Base-by-base conservation (phyloP, 2,113 vertebrate species). In the Sinocyclocheilus grahami region DNA sequence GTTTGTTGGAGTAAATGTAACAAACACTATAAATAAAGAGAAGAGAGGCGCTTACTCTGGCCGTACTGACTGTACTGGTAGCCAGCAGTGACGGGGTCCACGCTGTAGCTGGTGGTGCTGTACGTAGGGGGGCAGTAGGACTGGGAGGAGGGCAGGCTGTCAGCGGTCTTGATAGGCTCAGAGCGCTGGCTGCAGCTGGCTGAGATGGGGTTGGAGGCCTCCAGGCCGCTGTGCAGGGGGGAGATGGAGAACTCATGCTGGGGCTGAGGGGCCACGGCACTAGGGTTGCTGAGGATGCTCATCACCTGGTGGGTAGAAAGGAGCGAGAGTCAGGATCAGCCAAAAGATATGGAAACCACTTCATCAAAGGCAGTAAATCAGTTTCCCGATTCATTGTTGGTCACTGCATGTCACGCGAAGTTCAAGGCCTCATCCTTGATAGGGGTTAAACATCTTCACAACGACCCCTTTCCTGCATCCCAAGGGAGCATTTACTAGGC, bases 111-210 rank as follows among this genome's bases (percentile, higher is more conserved):
- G 27, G 95, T 95, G 90, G 96, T 95, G 95, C 97, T 97, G 96
- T 99, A 99, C 80, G 97, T 97, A n/a, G 98, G 96, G 0, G 96
- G 97, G 86, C 97, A 99, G 96, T 99, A 99, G 88, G 97, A 96
- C 94, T 99, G 98, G 2, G 97, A 97, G 22, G 96, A 97, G 2
- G 97, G 93, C 27, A 98, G 95, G 92, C 96, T 97, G 92, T 99
- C 97, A 91, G 95, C 97, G 0, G 95, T 96, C 90, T 99, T 99
- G 87, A 98, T 96, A 92, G 97, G 95, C 90, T 97, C 96, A 0
- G 96, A 96, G 75, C 97, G 91, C 92, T 99, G 97, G 95, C 97
- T 97, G 94, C 98, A 98, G 95, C 96, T 98, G 91, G 95, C 96
- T 0, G 98, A 96, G 93, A 98, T 96, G 89, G 94, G 88, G 86